Evolutionary conservation across 2,888 invertebrate genomes (phyloP).

Genomic region (Chydorus sphaericus): DNA sequence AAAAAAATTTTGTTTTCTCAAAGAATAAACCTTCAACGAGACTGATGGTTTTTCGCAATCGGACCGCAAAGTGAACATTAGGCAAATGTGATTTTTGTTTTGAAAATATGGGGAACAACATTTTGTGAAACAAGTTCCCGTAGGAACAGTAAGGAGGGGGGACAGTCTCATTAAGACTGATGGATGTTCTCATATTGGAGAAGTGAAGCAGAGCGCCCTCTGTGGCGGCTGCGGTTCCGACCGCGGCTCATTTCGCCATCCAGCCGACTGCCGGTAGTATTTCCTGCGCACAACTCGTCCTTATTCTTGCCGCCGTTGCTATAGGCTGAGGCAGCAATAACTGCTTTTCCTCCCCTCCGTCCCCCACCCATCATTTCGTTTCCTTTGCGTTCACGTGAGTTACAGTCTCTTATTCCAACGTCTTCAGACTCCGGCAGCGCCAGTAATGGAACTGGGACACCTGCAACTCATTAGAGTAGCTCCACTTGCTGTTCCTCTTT

Average conservation of each 20-base stretch:
- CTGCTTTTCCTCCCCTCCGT: no score
- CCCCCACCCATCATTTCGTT: neutral
- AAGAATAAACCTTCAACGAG: no score
- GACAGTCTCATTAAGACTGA: slow-evolving; percentile 6
- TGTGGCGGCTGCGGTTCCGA: neutral
- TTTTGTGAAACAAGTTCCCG: no score
- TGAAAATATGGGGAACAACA: no score
- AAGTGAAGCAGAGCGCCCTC: neutral
- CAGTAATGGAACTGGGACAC: neutral
- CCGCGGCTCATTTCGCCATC: slow-evolving; percentile 6
- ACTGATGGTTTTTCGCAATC: no score
- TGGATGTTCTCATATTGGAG: slow-evolving; percentile 6
- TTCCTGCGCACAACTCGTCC: neutral
- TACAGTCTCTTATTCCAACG: neutral
- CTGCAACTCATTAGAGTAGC: slow-evolving; percentile 6
- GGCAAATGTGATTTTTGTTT: no score
- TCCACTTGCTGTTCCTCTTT: no score
- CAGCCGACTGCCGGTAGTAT: no score
- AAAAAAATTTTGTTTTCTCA: no score
- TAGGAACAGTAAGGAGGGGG: no score
- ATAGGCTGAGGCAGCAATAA: no score
- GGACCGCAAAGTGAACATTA: no score
- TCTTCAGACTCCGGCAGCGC: neutral
- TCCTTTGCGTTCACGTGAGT: neutral
- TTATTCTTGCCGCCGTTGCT: neutral